Evolutionary conservation across 2,113 vertebrate genomes (phyloP).

Genomic region (Edolisoma coerulescens): DNA sequence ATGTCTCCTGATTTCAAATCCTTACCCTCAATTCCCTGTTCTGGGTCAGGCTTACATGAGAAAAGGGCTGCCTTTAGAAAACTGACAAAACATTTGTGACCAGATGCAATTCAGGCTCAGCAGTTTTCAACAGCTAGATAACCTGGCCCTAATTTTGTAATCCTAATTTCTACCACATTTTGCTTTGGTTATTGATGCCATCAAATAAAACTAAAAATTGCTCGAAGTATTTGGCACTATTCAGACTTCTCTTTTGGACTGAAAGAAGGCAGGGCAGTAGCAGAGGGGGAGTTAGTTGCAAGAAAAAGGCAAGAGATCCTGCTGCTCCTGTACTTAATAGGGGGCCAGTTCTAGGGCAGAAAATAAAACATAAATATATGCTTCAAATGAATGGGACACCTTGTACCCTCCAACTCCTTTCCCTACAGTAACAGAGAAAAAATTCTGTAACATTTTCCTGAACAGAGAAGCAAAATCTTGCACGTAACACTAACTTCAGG

Average conservation of each 20-base stretch:
- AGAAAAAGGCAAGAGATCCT: constrained; percentile 14
- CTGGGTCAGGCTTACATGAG: not conserved
- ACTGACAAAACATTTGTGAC: not conserved
- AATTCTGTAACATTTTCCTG: not conserved
- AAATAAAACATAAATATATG: not conserved
- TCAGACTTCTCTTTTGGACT: not conserved
- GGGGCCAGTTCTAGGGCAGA: not conserved
- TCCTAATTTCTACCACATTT: constrained; percentile 14
- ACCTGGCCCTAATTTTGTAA: not conserved
- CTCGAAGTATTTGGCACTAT: not conserved
- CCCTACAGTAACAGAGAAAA: not conserved
- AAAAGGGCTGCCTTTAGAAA: not conserved
- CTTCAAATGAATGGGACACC: not conserved
- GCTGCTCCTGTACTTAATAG: not conserved
- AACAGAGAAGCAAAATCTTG: not conserved
- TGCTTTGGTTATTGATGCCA: constrained; percentile 14
- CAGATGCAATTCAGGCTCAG: not conserved
- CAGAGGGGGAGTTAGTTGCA: not conserved
- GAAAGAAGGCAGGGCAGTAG: not conserved
- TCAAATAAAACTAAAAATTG: not conserved
- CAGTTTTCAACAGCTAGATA: constrained; percentile 11
- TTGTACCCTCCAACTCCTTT: not conserved
- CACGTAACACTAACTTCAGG: not conserved
- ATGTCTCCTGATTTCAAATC: not conserved
- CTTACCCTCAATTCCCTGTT: not conserved